Conservation (phyloP, 2,888 invertebrate species). For the Tiliacea aurago region DNA sequence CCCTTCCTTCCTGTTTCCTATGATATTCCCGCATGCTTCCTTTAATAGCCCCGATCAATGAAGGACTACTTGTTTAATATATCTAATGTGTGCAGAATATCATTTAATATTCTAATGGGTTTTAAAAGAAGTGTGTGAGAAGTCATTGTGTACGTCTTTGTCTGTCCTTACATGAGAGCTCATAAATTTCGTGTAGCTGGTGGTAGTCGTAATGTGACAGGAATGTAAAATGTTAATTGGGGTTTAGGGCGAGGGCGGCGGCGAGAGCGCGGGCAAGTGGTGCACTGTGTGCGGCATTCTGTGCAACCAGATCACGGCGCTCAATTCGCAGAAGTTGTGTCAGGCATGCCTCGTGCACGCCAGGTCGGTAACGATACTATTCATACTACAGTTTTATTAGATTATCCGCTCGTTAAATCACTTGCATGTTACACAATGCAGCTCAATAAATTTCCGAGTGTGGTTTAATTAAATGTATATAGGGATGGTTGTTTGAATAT, state of each 20-base stretch:
- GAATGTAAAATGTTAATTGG: slow-evolving; percentile 86
- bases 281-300: slow-evolving; percentile 90
- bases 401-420: slow-evolving; percentile 66
- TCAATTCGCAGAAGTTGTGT: slow-evolving; percentile 90
- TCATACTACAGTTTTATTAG: slow-evolving; percentile 66
- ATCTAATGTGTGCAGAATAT: slow-evolving; percentile 90
- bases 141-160: slow-evolving; percentile 72
- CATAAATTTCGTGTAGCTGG: slow-evolving; percentile 59
- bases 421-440: slow-evolving; percentile 73
- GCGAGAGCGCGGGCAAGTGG: slow-evolving; percentile 85
- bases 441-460: slow-evolving; percentile 68
- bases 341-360: slow-evolving; percentile 91
- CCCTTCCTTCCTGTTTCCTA: slow-evolving; percentile 66
- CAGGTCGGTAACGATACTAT: slow-evolving; percentile 87
- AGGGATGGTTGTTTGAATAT: slow-evolving; percentile 80
- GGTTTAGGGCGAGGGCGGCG: slow-evolving; percentile 88
- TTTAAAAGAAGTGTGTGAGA: slow-evolving; percentile 90
- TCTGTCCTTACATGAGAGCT: slow-evolving; percentile 67
- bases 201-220: slow-evolving; percentile 71
- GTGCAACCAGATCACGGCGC: slow-evolving; percentile 88
- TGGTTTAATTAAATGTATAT: slow-evolving; percentile 66
- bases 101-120: slow-evolving; percentile 85
- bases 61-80: slow-evolving; percentile 75
- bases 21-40: slow-evolving; percentile 88
- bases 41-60: slow-evolving; percentile 87